Percentiles rank a stretch among this genome's conserved stretches.
Evolutionary conservation across 2,888 invertebrate genomes (phyloP).

Genomic region (Ashinkailepas kermadecensis): DNA sequence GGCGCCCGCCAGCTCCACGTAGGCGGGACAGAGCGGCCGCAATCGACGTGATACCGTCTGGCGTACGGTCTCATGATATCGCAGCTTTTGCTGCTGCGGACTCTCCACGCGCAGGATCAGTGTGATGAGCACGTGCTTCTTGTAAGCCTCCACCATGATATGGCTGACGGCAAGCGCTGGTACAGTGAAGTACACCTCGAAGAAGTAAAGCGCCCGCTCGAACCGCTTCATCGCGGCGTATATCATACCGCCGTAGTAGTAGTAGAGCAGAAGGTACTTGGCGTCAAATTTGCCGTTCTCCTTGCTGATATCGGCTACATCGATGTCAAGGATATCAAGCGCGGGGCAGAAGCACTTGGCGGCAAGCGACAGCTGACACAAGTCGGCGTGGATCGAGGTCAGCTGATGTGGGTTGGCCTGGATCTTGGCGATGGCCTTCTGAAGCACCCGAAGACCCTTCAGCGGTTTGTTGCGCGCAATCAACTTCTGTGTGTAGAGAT

Average conservation of each 20-base stretch:
- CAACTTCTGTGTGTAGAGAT: conserved; percentile 67
- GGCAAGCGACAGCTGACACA: conserved; percentile 82
- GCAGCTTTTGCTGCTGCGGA: conserved; percentile 94
- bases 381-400: conserved; percentile 87
- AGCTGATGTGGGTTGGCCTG: conserved; percentile 75
- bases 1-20: conserved; percentile 78
- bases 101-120: conserved; percentile 78
- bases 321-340: conserved; percentile 74
- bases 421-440: conserved; percentile 78
- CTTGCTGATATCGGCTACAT: conserved; percentile 82
- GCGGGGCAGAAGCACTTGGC: conserved; percentile 90
- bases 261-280: conserved; percentile 85
- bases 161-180: conserved; percentile 90
- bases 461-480: conserved; percentile 69
- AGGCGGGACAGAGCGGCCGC: conserved; percentile 75
- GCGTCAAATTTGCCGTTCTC: conserved; percentile 77
- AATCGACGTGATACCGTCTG: conserved; percentile 76
- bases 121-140: conserved; percentile 89
- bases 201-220: conserved; percentile 86
- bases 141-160: conserved; percentile 95
- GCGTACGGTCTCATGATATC: conserved; percentile 82
- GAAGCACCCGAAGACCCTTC: conserved; percentile 71
- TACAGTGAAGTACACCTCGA: conserved; percentile 92
- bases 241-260: conserved; percentile 97
- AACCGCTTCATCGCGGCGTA: conserved; percentile 89